These are phyloP conservation scores for Sarcophilus harrisii DNA, from an alignment of 2,797 vertebrate genomes.

Conservation along the genomic window DNA sequence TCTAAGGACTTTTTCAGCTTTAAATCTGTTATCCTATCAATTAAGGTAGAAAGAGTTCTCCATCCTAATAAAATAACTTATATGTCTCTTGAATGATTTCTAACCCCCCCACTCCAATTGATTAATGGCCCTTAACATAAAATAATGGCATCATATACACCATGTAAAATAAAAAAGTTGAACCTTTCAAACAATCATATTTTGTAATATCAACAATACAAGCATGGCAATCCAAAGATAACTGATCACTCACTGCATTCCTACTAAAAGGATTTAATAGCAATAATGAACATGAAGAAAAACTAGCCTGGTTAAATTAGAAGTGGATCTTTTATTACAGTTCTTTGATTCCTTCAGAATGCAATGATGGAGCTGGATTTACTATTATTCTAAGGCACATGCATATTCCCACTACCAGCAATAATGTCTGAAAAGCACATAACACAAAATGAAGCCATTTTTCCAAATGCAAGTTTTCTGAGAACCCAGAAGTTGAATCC, in stretches of 20 bases:
- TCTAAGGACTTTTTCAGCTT: background rate
- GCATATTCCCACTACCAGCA: background rate
- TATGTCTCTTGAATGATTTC: slow-evolving; percentile 33
- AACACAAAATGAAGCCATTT: background rate
- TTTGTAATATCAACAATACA: slow-evolving; percentile 40
- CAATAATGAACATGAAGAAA: slow-evolving; percentile 2
- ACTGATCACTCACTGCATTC: slow-evolving; percentile 29
- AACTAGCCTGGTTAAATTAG: background rate
- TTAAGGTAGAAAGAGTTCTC: background rate
- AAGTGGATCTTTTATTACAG: slow-evolving; percentile 15
- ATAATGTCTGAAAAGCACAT: slow-evolving; percentile 18
- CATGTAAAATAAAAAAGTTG: slow-evolving; percentile 56
- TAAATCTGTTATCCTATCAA: background rate
- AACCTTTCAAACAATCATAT: slow-evolving; percentile 40
- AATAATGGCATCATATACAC: slow-evolving; percentile 33
- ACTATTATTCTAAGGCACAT: background rate
- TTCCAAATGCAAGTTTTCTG: slow-evolving; percentile 45
- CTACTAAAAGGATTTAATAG: background rate
- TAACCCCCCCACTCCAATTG: slow-evolving; percentile 16
- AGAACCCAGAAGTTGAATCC: slow-evolving; percentile 12
- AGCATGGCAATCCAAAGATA: slow-evolving; percentile 16
- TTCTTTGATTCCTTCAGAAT: background rate
- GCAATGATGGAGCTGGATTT: background rate
- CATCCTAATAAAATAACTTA: slow-evolving; percentile 23
- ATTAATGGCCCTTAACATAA: slow-evolving; percentile 15